phyloP scores from a whole-genome alignment of 2,888 invertebrate species.

The Arctia plantaginis region DNA sequence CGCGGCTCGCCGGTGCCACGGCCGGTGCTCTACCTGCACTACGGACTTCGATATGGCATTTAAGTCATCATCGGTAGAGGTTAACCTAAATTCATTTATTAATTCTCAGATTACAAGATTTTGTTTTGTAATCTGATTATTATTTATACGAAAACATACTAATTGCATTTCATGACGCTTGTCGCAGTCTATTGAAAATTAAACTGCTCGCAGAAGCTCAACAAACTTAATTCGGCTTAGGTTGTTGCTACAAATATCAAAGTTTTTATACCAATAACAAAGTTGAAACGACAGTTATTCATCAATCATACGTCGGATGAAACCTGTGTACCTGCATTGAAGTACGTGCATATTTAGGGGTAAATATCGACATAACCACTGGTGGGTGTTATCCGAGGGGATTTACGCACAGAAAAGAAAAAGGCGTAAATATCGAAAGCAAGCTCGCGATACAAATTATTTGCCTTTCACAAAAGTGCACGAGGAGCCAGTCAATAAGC shows the following conservation, averaged over 20 bases:
- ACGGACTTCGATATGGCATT: background rate
- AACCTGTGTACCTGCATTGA: background rate
- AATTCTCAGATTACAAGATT: too few species aligned
- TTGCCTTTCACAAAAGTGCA: conserved; percentile 78
- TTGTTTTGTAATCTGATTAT: too few species aligned
- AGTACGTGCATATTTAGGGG: background rate
- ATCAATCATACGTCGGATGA: background rate
- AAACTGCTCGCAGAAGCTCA: background rate
- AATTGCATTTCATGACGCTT: background rate
- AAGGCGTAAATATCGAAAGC: conserved; percentile 37
- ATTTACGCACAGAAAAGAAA: too few species aligned
- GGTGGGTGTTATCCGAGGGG: too few species aligned
- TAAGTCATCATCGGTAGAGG: background rate
- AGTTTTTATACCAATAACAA: background rate
- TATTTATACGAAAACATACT: background rate
- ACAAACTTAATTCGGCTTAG: background rate
- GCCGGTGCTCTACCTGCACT: background rate
- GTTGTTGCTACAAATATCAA: background rate
- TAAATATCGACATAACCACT: too few species aligned
- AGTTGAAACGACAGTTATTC: background rate
- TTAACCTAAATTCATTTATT: background rate
- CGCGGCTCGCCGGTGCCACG: background rate
- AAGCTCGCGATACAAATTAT: conserved; percentile 58
- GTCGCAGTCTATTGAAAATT: background rate
- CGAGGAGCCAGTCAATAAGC: conserved; percentile 58